Conservation (phyloP, 2,113 vertebrate genomes). For the Murina feae region DNA sequence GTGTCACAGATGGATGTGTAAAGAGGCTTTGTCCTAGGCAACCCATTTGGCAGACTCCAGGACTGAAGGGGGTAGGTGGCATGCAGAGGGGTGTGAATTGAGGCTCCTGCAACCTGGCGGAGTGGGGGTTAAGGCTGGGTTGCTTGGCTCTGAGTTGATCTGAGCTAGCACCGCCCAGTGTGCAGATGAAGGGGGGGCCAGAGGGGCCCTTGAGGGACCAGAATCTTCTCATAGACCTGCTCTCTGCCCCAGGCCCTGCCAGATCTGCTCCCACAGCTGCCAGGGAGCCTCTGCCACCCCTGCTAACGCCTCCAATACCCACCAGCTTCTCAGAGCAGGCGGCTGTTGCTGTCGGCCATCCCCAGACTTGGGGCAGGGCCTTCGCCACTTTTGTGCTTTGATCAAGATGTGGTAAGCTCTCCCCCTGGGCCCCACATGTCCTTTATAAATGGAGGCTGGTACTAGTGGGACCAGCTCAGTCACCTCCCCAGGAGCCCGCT, state of each 20-base stretch:
- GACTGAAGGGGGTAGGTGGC: neutral
- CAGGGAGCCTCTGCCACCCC: neutral
- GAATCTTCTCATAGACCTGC: slow-evolving; percentile 64
- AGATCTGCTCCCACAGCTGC: slow-evolving; percentile 41
- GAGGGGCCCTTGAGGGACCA: slow-evolving; percentile 63
- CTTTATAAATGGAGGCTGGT: slow-evolving; percentile 51
- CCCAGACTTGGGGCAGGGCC: slow-evolving; percentile 49
- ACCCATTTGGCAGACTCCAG: neutral
- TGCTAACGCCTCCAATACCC: neutral
- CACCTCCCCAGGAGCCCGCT: slow-evolving; percentile 30
- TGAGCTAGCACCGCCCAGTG: slow-evolving; percentile 82
- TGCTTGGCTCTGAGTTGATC: slow-evolving; percentile 78
- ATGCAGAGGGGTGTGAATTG: neutral
- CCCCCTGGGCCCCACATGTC: slow-evolving; percentile 15
- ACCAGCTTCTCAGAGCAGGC: slow-evolving; percentile 30
- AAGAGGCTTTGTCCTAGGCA: slow-evolving; percentile 20
- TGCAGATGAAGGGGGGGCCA: slow-evolving; percentile 78
- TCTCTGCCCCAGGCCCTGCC: slow-evolving; percentile 21
- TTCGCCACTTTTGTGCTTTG: slow-evolving; percentile 42
- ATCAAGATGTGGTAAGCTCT: slow-evolving; percentile 66
- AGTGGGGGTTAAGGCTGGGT: slow-evolving; percentile 55
- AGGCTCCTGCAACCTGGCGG: slow-evolving; percentile 27
- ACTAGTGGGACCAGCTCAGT: slow-evolving; percentile 31
- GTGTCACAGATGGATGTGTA: neutral
- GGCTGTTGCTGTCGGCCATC: slow-evolving; percentile 38